Evolutionary conservation across 2,888 invertebrate genomes (phyloP), one percentile per base, ranked within the genome.

Genomic region (Hofmannophila pseudospretella): DNA sequence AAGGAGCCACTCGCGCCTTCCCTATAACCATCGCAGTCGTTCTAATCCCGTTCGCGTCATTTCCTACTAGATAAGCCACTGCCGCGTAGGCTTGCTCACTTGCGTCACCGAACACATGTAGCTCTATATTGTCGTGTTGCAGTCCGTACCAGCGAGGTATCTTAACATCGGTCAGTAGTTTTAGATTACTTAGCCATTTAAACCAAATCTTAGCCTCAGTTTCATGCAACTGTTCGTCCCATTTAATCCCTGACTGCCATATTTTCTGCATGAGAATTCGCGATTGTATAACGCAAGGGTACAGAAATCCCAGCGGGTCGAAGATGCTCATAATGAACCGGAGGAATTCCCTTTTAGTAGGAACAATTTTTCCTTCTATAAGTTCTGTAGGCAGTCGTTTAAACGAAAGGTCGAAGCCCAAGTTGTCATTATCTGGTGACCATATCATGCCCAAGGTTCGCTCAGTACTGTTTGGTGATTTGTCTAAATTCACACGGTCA

Each of bases 161-260:
- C 10, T 10, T n/a, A 1, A 10, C 10, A 2, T 26, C 26, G 4
- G 10, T 10, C 10, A 26, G 11, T 2, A 11, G 4, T 26, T 10
- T 3, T 11, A 26, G 10, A 7, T 11, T 26, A 10, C 10, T 10
- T 26, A 36, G 3, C 36, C 36, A 36, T 9, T 23, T 25, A 1
- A 10, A 7, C 30, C 29, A 36, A 4, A 23, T 7, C 7, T 10
- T 10, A 11, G 3, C 4, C 11, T 14, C 12, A 2, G 11, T n/a
- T 1, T 20, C 35, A 8, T 28, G 11, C 14, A 35, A 8, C 7
- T 20, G 5, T n/a, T 35, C 22, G 9, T 35, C 35, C 35, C 35
- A 35, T 8, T 13, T 9, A 2, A 29, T 29, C 2, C 29, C 29
- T 8, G 28, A 29, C 10, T 29, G 3, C 32, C 37, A 38, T 1